Percentiles rank a stretch among this genome's conserved stretches.
phyloP scores from a whole-genome alignment of 1,140 invertebrate genomes.

The Bombus impatiens region DNA sequence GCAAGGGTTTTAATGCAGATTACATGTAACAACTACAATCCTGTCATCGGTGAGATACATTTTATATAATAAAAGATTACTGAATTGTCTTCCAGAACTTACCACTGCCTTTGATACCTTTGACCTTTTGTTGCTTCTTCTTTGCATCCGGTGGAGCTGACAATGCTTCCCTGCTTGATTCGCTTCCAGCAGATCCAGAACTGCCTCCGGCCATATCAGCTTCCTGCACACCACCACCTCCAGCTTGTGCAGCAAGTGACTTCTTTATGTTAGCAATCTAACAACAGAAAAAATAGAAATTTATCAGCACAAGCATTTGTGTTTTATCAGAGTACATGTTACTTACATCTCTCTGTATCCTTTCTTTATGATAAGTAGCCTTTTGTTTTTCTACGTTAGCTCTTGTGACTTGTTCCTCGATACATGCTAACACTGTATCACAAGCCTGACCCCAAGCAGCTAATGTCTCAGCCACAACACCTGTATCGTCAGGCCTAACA shows the following conservation, averaged over 20 bases:
- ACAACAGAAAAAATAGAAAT: background rate
- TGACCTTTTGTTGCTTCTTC: conserved; percentile 80
- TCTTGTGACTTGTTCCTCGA: conserved; percentile 93
- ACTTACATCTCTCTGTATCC: conserved; percentile 92
- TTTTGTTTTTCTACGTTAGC: conserved; percentile 94
- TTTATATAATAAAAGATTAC: conserved; percentile 40
- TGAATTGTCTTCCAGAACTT: conserved; percentile 79
- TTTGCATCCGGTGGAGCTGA: conserved; percentile 76
- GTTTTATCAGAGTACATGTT: background rate
- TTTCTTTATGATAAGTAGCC: conserved; percentile 90
- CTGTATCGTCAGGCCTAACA: conserved; percentile 91
- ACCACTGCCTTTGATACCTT: conserved; percentile 79
- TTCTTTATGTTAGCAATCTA: conserved; percentile 79
- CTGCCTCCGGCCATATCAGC: conserved; percentile 78
- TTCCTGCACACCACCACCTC: conserved; percentile 77
- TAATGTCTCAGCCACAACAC: conserved; percentile 90
- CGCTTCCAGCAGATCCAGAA: conserved; percentile 75
- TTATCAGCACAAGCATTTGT: background rate
- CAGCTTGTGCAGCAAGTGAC: conserved; percentile 72
- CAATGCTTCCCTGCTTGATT: conserved; percentile 77
- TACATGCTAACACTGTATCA: conserved; percentile 92
- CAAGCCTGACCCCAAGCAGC: conserved; percentile 96
- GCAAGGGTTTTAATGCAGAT: conserved; percentile 15
- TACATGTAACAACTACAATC: conserved; percentile 19
- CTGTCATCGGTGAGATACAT: conserved; percentile 17